These are phyloP conservation scores for Heliconius cydno DNA, from an alignment of 2,888 invertebrate species.

Conservation along the genomic window DNA sequence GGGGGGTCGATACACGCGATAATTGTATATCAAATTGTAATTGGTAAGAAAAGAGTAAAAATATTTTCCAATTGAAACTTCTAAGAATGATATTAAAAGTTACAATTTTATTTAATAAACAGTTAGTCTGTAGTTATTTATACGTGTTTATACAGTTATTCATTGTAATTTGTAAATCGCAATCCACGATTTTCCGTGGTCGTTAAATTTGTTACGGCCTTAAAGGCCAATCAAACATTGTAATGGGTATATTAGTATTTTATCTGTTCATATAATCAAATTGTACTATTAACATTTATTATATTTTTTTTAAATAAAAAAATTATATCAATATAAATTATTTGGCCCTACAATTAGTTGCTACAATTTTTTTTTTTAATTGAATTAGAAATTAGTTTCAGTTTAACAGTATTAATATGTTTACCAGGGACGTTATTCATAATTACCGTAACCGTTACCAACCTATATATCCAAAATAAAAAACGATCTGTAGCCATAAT, in stretches of 20 bases:
- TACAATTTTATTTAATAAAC: not conserved
- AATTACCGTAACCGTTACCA: too few relatives aligned
- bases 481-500: too few relatives aligned
- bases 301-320: too few relatives aligned
- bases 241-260: not conserved
- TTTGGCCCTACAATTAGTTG: too few relatives aligned
- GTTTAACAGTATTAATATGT: too few relatives aligned
- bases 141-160: not conserved
- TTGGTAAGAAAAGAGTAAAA: not conserved
- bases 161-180: not conserved
- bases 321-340: too few relatives aligned
- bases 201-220: slow-evolving; percentile 13
- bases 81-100: not conserved
- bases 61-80: not conserved
- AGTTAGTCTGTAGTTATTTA: not conserved
- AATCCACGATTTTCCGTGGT: slow-evolving; percentile 1
- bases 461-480: too few relatives aligned
- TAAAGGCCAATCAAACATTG: slow-evolving; percentile 1
- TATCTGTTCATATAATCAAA: not conserved
- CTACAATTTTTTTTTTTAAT: too few relatives aligned
- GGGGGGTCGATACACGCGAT: too few relatives aligned
- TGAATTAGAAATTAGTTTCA: too few relatives aligned
- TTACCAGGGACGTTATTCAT: too few relatives aligned
- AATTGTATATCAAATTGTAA: not conserved
- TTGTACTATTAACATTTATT: too few relatives aligned